Evolutionary conservation across 2,888 invertebrate genomes (phyloP).

Genomic region (Napeogenes sylphis): DNA sequence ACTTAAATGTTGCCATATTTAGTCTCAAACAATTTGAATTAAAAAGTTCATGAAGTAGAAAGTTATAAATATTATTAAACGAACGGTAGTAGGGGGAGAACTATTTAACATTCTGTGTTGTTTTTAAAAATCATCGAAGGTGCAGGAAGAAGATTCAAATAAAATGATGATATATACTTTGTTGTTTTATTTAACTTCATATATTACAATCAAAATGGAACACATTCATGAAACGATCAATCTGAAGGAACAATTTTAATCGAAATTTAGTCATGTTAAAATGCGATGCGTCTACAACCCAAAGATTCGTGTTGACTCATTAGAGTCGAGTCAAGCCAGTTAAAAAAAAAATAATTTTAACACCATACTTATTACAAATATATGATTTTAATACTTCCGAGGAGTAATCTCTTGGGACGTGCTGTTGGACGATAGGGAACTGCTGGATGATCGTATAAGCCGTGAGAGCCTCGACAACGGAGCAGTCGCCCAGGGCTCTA

Average conservation of each 20-base stretch:
- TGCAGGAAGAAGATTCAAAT: not conserved
- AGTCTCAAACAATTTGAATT: not conserved
- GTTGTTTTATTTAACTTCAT: slow-evolving; percentile 2
- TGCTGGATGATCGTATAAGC: slow-evolving; percentile 58
- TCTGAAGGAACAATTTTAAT: no score
- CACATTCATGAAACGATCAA: no score
- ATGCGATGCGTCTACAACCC: no score
- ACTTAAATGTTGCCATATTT: not conserved
- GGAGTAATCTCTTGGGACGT: slow-evolving; percentile 43
- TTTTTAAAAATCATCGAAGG: not conserved
- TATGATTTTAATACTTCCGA: slow-evolving; percentile 20
- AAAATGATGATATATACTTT: not conserved
- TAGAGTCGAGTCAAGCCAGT: no score
- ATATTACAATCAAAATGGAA: no score
- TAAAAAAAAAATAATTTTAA: no score
- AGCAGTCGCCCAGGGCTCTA: slow-evolving; percentile 71
- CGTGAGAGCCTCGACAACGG: slow-evolving; percentile 59
- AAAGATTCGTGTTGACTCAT: no score
- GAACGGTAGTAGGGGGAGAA: not conserved
- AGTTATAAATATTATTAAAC: no score
- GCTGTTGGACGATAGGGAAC: slow-evolving; percentile 54
- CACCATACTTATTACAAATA: no score
- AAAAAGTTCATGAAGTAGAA: no score
- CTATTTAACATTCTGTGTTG: not conserved
- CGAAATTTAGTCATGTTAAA: no score